Evolutionary conservation across 1,140 invertebrate species (phyloP).

Genomic region (Calephelis virginiensis): DNA sequence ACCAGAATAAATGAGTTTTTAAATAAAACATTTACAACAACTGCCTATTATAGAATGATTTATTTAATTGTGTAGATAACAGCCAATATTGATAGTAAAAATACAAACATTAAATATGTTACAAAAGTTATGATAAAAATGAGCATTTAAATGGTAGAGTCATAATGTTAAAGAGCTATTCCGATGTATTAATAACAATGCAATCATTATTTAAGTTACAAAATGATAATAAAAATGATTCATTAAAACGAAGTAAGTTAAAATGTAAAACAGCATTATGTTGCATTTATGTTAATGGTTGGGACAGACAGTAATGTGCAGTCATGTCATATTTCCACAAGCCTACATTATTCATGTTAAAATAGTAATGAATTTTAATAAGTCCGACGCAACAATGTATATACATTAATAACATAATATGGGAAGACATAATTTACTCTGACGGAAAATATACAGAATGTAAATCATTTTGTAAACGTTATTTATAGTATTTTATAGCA

Average conservation of each 20-base stretch:
- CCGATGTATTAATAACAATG: background rate
- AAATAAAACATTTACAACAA: too few species aligned
- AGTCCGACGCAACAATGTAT: conserved; percentile 25
- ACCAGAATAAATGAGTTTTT: too few species aligned
- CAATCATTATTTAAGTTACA: background rate
- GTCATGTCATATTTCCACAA: conserved; percentile 25
- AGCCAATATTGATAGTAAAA: too few species aligned
- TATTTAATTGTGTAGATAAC: too few species aligned
- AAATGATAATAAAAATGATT: background rate
- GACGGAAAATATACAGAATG: conserved; percentile 2
- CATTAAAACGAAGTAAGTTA: background rate
- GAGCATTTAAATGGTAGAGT: too few species aligned
- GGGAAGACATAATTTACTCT: conserved; percentile 18
- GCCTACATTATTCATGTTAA: conserved; percentile 31
- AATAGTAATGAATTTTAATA: conserved; percentile 28
- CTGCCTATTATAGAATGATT: too few species aligned
- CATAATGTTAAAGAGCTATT: background rate
- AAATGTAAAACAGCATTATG: background rate
- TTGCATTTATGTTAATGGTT: conserved; percentile 2
- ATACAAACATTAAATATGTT: too few species aligned
- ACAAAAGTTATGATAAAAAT: too few species aligned
- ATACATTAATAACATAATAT: conserved; percentile 21
- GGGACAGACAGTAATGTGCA: conserved; percentile 21
- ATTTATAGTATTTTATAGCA: conserved; percentile 6
- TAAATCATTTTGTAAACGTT: background rate